Conservation (phyloP, 2,113 vertebrate genomes). For the Ameiurus melas region DNA sequence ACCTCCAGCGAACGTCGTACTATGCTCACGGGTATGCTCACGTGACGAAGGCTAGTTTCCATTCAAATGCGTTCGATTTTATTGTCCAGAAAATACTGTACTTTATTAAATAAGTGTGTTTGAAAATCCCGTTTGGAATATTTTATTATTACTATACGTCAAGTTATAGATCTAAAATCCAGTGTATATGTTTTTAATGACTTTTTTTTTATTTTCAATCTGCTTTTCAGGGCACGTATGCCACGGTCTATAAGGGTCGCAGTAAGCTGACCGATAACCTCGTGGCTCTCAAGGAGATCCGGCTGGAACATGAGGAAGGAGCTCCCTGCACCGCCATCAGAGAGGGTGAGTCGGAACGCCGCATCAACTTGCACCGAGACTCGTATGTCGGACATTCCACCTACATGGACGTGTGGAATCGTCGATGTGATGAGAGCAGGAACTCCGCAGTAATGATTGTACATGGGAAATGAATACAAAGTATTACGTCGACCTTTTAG, state of each 20-base stretch:
- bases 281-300: conserved; percentile 76
- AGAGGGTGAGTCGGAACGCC: conserved; percentile 67
- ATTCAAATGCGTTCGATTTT: neutral
- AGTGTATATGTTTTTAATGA: neutral
- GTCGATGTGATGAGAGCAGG: neutral
- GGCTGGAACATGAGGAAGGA: conserved; percentile 78
- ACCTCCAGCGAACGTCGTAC: neutral
- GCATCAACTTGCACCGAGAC: neutral
- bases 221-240: conserved; percentile 72
- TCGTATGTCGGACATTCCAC: neutral
- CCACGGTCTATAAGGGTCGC: conserved; percentile 77
- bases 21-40: neutral
- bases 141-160: neutral
- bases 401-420: neutral
- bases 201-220: neutral
- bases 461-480: neutral
- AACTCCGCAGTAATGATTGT: neutral
- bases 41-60: neutral
- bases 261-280: conserved; percentile 79
- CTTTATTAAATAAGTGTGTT: neutral
- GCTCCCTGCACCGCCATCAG: conserved; percentile 78
- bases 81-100: neutral
- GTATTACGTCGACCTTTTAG: neutral
- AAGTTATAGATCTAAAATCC: neutral
- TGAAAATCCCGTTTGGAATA: neutral